phyloP scores from a whole-genome alignment of 2,888 invertebrate genomes.

The Zaprionus obscuricornis region DNA sequence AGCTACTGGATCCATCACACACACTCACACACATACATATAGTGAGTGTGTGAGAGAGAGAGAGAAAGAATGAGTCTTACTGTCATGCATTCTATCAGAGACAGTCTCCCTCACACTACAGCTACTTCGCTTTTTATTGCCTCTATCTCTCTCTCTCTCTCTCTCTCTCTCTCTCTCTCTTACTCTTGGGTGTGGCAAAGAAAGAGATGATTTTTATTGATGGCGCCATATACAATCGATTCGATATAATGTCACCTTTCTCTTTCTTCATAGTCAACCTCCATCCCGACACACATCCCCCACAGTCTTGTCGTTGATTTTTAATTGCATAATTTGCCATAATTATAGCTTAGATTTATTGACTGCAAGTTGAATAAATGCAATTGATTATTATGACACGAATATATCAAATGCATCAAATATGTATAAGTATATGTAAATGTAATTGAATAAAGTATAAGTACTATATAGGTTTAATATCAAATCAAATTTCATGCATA shows the following conservation, averaged over 20 bases:
- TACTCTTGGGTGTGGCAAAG: neutral
- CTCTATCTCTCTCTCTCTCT: neutral
- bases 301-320: constrained; percentile 8
- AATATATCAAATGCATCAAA: constrained; percentile 24
- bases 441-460: no score
- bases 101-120: neutral
- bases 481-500: no score
- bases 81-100: neutral
- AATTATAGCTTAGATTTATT: constrained; percentile 46
- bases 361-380: constrained; percentile 12
- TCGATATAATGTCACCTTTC: neutral
- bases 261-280: neutral
- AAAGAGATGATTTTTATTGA: constrained; percentile 8
- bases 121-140: neutral
- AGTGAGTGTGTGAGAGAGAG: no score
- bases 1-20: constrained; percentile 8
- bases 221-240: constrained; percentile 44
- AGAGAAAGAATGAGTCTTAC: no score
- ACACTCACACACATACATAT: constrained; percentile 4
- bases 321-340: constrained; percentile 61
- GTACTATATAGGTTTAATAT: no score
- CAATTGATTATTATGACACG: constrained; percentile 16
- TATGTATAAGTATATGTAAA: neutral
- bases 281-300: neutral
- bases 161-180: neutral